Evolutionary conservation across 1,140 invertebrate species (phyloP).

Genomic region (Chrysomallon squamiferum): DNA sequence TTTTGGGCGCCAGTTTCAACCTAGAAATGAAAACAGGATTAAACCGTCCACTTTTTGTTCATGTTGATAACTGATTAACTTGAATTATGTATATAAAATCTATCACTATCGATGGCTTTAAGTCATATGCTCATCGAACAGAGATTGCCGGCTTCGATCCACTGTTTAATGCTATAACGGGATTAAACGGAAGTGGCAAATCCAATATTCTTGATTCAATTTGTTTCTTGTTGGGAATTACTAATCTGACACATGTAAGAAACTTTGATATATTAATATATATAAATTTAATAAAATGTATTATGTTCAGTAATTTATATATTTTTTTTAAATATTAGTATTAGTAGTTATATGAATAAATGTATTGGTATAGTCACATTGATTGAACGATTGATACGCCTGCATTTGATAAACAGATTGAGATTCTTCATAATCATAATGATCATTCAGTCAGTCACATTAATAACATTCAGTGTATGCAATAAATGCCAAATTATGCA

Average conservation of each 20-base stretch:
- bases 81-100: conserved; percentile 89
- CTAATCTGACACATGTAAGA: conserved; percentile 88
- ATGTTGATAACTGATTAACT: background rate
- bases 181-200: conserved; percentile 97
- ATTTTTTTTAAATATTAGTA: background rate
- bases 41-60: too few relatives aligned
- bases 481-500: too few relatives aligned
- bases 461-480: too few relatives aligned
- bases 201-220: conserved; percentile 98
- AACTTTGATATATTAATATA: background rate
- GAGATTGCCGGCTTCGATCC: conserved; percentile 94
- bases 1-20: conserved; percentile 5
- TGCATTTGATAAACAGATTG: too few relatives aligned
- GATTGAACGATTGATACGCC: background rate
- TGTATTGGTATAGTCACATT: background rate
- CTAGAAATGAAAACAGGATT: too few relatives aligned
- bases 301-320: background rate
- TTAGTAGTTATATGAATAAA: background rate
- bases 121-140: conserved; percentile 93
- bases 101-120: conserved; percentile 96
- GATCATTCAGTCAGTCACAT: too few relatives aligned
- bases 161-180: conserved; percentile 98
- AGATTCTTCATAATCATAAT: too few relatives aligned
- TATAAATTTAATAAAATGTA: background rate
- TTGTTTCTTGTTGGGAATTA: conserved; percentile 96